Evolutionary conservation across 1,140 invertebrate species (phyloP).

Genomic region (Micrasema minimum): DNA sequence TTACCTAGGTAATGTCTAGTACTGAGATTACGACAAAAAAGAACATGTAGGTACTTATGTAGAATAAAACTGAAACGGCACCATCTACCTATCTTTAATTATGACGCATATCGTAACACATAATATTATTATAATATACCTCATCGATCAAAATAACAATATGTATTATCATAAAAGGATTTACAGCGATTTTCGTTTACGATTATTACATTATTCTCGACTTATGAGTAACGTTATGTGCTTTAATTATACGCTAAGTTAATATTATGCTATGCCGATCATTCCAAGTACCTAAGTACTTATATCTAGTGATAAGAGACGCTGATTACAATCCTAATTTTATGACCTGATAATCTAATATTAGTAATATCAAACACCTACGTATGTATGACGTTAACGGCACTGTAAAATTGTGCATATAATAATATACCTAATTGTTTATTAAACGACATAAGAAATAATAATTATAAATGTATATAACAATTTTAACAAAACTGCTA

Average conservation of each 20-base stretch:
- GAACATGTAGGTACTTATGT: too few species aligned
- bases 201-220: conserved; percentile 1
- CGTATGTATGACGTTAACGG: too few species aligned
- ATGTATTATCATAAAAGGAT: background rate
- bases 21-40: too few species aligned
- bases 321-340: conserved; percentile 10
- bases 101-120: too few species aligned
- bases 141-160: conserved; percentile 19
- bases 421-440: too few species aligned
- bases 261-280: conserved; percentile 18
- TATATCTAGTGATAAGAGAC: conserved; percentile 2
- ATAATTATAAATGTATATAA: too few species aligned
- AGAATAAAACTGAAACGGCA: too few species aligned
- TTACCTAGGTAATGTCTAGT: too few species aligned
- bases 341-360: background rate
- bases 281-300: background rate
- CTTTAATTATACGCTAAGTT: conserved; percentile 25
- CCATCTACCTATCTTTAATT: too few species aligned
- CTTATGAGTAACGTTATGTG: background rate
- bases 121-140: background rate
- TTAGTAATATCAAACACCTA: background rate
- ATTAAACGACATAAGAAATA: too few species aligned
- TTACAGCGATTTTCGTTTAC: conserved; percentile 27
- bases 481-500: too few species aligned
- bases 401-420: too few species aligned